Evolutionary conservation across 2,797 vertebrate species (phyloP), one percentile per base, ranked within the genome.

Genomic region (Parauchenoglanis punctatus): DNA sequence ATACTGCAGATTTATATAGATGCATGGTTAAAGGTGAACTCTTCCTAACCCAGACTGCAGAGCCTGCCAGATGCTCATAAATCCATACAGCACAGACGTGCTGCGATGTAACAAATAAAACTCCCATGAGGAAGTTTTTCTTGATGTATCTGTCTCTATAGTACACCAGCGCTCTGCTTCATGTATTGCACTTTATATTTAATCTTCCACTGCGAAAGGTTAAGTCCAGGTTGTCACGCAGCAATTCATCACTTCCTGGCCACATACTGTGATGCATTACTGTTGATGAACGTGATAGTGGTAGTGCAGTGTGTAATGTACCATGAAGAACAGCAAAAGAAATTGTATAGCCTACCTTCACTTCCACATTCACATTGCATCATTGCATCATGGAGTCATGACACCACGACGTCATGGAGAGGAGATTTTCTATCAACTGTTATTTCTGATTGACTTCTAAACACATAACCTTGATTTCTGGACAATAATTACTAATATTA

Each of bases 181-280:
- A 85, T 92, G 88, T 88, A 88, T 86, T 73, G 49, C 73, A 20
- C 35, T 68, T 81, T 68, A 76, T 28, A 77, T 82, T 87, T 87
- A 61, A 76, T 59, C 67, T 49, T 54, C 58, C 73, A 13, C 3
- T 40, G 20, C 25, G 44, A 46, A 54, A 77, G 72, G 76, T 70
- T 56, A 25, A 78, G 58, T 77, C 25, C 49, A 28, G 49, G 23
- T 28, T 7, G 13, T 54, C 49, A 15, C 54, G n/a, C 12, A 52
- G 46, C 46, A 77, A 3, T 77, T 77, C 2, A 17, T 77, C 73
- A 77, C n/a, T 52, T 77, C 49, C n/a, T 54, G 49, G 46, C 25
- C 25, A 49, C 25, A 52, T 13, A 8, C 18, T 77, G n/a, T 54
- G 25, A 77, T 28, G 73, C 7, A 7, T 52, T 28, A 13, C 44